Percentiles rank a stretch among this genome's conserved stretches.
These are phyloP conservation scores for Gallinago jamesoni DNA, from an alignment of 2,113 vertebrate species.

Conservation along the genomic window DNA sequence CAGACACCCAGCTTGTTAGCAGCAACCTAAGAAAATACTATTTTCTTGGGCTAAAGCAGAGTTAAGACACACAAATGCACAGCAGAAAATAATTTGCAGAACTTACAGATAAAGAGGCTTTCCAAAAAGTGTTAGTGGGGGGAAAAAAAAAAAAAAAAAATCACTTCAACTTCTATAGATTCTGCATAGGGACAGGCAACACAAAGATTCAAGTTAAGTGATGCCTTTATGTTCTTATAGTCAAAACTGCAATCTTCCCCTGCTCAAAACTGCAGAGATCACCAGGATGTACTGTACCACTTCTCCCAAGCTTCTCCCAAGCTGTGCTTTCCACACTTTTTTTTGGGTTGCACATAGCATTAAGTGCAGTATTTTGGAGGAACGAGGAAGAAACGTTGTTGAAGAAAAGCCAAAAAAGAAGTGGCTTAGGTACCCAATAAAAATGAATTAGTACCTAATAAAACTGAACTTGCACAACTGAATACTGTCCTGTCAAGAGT, in stretches of 20 bases:
- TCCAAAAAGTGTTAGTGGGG: background rate
- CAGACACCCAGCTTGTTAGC: background rate
- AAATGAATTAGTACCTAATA: background rate
- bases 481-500: background rate
- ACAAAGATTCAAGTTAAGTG: background rate
- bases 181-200: background rate
- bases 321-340: background rate
- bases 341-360: background rate
- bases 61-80: background rate
- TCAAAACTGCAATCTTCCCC: background rate
- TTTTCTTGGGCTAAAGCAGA: background rate
- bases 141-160: background rate
- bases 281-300: background rate
- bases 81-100: background rate
- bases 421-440: background rate
- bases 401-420: background rate
- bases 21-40: background rate
- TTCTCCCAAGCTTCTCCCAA: background rate
- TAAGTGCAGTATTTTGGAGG: rapidly evolving
- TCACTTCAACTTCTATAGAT: background rate
- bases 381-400: background rate
- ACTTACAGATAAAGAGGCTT: background rate
- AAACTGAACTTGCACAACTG: background rate
- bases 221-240: background rate
- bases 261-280: background rate